A percentile compares a stretch with the other conserved stretches of the same genome.
These are phyloP conservation scores for Pinctada fucata DNA, from an alignment of 2,888 invertebrate species.

Conservation along the genomic window DNA sequence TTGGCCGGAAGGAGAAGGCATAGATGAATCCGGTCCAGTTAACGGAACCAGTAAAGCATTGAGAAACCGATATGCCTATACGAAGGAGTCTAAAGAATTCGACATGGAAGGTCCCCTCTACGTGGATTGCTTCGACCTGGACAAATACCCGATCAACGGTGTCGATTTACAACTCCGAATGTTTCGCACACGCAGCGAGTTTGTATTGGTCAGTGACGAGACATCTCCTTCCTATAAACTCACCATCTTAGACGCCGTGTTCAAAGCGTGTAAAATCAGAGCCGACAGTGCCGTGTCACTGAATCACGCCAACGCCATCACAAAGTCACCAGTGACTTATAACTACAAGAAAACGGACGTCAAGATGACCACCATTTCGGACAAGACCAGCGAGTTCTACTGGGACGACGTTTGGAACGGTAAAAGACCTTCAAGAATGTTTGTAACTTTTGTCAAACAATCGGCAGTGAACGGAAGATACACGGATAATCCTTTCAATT, in stretches of 20 bases:
- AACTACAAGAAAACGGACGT: background rate
- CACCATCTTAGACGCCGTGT: constrained; percentile 25
- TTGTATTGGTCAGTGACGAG: constrained; percentile 14
- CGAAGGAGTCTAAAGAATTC: constrained; percentile 12
- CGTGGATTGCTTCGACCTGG: no score
- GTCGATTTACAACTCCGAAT: no score
- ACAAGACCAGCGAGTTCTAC: no score
- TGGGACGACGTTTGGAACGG: constrained; percentile 28
- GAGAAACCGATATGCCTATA: no score
- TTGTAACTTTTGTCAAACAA: background rate
- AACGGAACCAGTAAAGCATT: no score
- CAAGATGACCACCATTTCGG: no score
- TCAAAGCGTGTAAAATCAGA: no score
- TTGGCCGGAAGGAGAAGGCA: constrained; percentile 12
- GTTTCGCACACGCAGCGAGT: no score
- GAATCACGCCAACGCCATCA: constrained; percentile 18
- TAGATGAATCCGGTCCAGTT: constrained; percentile 14
- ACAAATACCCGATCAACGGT: no score
- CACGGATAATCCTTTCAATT: constrained; percentile 26
- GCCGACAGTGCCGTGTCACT: constrained; percentile 5
- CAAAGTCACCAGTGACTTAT: constrained; percentile 21
- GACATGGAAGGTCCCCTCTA: constrained; percentile 17
- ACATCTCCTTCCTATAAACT: constrained; percentile 22
- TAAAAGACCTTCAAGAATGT: constrained; percentile 20
- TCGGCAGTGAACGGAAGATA: constrained; percentile 15